Base-by-base conservation (phyloP, 2,113 vertebrate species). In the Syngnathus scovelli region DNA sequence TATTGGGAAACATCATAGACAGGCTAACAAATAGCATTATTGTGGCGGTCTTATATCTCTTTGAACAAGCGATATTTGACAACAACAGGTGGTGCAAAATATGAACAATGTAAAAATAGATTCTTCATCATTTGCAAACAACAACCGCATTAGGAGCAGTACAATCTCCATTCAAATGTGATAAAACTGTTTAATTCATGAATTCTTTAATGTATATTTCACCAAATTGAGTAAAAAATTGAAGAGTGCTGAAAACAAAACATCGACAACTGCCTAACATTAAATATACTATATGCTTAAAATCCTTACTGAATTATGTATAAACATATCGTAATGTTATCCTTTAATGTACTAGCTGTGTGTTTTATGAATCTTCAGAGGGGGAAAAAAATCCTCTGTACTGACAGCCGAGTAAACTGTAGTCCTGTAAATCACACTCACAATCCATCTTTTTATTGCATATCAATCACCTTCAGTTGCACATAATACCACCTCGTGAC, bases 401-500 rank as follows among this genome's bases (percentile, higher is more conserved):
- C 37, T 59, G 69, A 90, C 83, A 69, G 54, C 72, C 6, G 71
- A 76, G 77, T 66, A 73, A 70, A 39, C 48, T 64, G 43, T 65
- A 69, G 64, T 33, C 27, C 27, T 33, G 27, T 78, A 85, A 81
- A 58, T 75, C 62, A 68, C 63, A 19, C 68, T 77, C 71, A 68
- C 69, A 66, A 76, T 46, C 44, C 72, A 18, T 81, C 65, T 79
- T 64, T 84, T 77, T 79, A 55, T 75, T 44, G 65, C 66, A 63
- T 66, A 76, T 79, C 79, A 82, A 86, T 80, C 46, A 65, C 33
- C 54, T 48, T 51, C 68, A 79, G 41, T 49, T 64, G 62, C 69
- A 76, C 81, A 74, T 82, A 59, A 80, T 76, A 76, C 58, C 36
- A 55, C 48, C 64, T 83, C 77, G 77, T 88, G 71, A 83, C 68